Base-by-base conservation (phyloP, 1,140 invertebrate species). In the Globodera rostochiensis region DNA sequence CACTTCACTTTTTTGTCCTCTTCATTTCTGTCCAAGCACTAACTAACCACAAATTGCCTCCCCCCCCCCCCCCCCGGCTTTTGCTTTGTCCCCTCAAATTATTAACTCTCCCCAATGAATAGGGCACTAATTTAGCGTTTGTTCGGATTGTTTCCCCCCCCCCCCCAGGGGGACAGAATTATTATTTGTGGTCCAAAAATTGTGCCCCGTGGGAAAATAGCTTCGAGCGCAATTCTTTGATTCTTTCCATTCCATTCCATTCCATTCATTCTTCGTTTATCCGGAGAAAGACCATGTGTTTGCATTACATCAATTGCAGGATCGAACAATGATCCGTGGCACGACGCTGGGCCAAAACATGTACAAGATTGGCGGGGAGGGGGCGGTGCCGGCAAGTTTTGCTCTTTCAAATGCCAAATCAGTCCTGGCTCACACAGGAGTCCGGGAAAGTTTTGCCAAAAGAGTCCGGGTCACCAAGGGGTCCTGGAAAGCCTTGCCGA, bases 311-410 rank as follows among this genome's bases (percentile, higher is more conserved):
- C 11, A 45, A 60, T 78, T 80, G 8, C 67, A 80, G 75, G 70
- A 79, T 47, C 79, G 79, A 15, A 85, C 49, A 21, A 71, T 74
- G 82, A 74, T 64, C 36, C 47, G 84, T 46, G 77, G 84, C 46
- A 86, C 84, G 7, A 78, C 57, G 19, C 66, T 86, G 9, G 84
- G 84, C 15, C 74, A 85, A 60, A 86, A 85, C 74, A 86, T 85
- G 80, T 85, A 77, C 57, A 64, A 82, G 45, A 64, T 69, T 45
- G 64, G 60, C 45, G 80, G 53, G 19, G 71, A 75, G 19, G 57
- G 19, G 19, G 57, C 57, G 19, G 57, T 64, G 5, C 57, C 1
- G 71, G 76, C 25, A 71, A 71, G 69, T 71, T 71, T 45, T 15
- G 67, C 36, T 36, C 36, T 69, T 25, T 21, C 81, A 25, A 36